Percentiles rank a stretch among this genome's conserved stretches.
Evolutionary conservation across 2,797 vertebrate species (phyloP).

Genomic region (Melanotaenia nigrans): DNA sequence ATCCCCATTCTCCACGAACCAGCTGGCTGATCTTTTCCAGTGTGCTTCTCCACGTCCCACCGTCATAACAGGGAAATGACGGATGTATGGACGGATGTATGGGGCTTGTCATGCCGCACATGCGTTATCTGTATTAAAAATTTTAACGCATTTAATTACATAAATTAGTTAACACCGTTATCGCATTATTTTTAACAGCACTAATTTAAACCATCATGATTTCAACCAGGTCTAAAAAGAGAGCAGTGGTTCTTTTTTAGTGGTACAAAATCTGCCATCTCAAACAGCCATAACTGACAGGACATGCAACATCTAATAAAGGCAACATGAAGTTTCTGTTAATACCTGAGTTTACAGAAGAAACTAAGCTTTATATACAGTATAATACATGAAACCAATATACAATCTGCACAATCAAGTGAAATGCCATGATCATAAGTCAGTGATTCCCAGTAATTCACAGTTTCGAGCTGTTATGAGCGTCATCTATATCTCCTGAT

Average conservation of each 20-base stretch:
- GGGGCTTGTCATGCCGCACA: too few relatives aligned
- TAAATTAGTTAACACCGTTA: too few relatives aligned
- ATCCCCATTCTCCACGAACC: too few relatives aligned
- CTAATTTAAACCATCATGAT: slow-evolving; percentile 10
- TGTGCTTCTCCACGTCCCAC: too few relatives aligned
- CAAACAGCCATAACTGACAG: slow-evolving; percentile 5
- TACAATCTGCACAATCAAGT: slow-evolving; percentile 70
- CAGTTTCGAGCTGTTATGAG: slow-evolving; percentile 57
- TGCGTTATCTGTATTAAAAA: too few relatives aligned
- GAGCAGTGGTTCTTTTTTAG: not conserved
- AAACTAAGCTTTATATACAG: slow-evolving; percentile 45
- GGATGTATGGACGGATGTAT: too few relatives aligned
- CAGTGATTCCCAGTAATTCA: slow-evolving; percentile 61
- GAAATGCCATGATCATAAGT: slow-evolving; percentile 45
- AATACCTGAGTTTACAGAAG: slow-evolving; percentile 78
- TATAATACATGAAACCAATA: slow-evolving; percentile 50
- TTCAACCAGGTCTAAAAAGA: slow-evolving; percentile 12
- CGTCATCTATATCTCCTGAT: slow-evolving; percentile 26
- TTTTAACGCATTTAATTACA: too few relatives aligned
- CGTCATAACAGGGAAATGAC: too few relatives aligned
- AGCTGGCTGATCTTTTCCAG: too few relatives aligned
- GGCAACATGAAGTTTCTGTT: slow-evolving; percentile 38
- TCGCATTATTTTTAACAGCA: too few relatives aligned
- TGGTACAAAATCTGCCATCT: slow-evolving; percentile 14
- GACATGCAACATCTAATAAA: slow-evolving; percentile 38